Evolutionary conservation across 2,888 invertebrate genomes (phyloP), one percentile per base, ranked within the genome.

Genomic region (Volucella inanis): DNA sequence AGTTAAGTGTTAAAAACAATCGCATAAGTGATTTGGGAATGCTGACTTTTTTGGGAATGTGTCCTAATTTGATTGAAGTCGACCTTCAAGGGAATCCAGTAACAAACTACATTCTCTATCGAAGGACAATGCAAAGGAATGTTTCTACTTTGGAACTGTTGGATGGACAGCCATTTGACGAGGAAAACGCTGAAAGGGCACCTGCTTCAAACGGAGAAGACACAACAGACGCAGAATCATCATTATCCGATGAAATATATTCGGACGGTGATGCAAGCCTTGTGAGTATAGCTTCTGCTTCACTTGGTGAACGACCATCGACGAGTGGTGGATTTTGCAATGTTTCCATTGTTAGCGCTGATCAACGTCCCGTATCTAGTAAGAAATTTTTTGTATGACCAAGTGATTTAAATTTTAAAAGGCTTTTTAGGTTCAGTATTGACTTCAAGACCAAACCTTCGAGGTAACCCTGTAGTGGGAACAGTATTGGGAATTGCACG

Each of bases 31-130:
- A 91, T 41, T 87, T 92, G 81, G 90, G 89, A 11, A 81, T 89
- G 14, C 88, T 92, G 47, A 90, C 91, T 45, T 92, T 92, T 79
- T 77, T 92, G 11, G 91, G 90, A 1, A 87, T 91, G 82, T 92
- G 92, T 68, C 93, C 93, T 62, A 93, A 94, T 87, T 87, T 94
- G 52, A 92, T 93, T 87, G 93, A 94, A 8, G 90, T 94, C 0
- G 93, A 94, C 87, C 89, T 94, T 64, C 90, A 92, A 39, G 92
- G 92, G 12, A 94, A 94, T 90, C 93, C 92, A 1, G 91, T 93
- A 1, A 89, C 92, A 1, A 88, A 89, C 45, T 85, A 89, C 31
- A 86, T 88, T 0, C 87, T 90, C 3, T 93, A 93, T 87, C 89
- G 92, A 0, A 88, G 89, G 15, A 90, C 90, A 3, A 88, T 93